Evolutionary conservation across 2,113 vertebrate genomes (phyloP).

Genomic region (Apteryx mantelli): DNA sequence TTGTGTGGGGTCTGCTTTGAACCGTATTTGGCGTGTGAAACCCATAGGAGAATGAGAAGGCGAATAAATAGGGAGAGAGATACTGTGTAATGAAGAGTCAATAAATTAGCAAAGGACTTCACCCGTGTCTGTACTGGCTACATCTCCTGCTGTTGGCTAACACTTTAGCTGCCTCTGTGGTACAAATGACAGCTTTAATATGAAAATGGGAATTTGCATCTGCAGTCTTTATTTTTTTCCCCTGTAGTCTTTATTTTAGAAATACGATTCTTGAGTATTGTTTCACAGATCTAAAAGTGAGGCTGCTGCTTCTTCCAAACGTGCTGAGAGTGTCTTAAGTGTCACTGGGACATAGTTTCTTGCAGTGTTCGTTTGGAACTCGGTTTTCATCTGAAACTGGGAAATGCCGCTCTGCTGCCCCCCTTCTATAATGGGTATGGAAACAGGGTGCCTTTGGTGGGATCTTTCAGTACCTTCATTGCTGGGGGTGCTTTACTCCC

Average conservation of each 20-base stretch:
- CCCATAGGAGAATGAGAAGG: too few relatives aligned
- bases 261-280: not conserved
- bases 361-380: not conserved
- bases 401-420: conserved; percentile 21
- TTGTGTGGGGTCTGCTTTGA: too few relatives aligned
- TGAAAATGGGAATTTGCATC: not conserved
- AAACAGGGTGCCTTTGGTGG: not conserved
- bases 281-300: not conserved
- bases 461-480: conserved; percentile 35
- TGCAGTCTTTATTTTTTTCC: not conserved
- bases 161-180: not conserved
- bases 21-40: not conserved
- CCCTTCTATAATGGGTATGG: not conserved
- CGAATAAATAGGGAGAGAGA: not conserved
- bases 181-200: not conserved
- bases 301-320: not conserved
- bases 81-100: not conserved
- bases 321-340: not conserved
- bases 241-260: not conserved
- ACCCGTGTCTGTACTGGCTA: rapidly evolving
- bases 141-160: not conserved
- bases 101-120: not conserved
- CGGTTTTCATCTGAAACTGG: not conserved
- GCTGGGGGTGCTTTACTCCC: not conserved
- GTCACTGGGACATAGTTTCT: not conserved